Evolutionary conservation across 2,888 invertebrate species (phyloP).

Genomic region (Adelphocoris suturalis): DNA sequence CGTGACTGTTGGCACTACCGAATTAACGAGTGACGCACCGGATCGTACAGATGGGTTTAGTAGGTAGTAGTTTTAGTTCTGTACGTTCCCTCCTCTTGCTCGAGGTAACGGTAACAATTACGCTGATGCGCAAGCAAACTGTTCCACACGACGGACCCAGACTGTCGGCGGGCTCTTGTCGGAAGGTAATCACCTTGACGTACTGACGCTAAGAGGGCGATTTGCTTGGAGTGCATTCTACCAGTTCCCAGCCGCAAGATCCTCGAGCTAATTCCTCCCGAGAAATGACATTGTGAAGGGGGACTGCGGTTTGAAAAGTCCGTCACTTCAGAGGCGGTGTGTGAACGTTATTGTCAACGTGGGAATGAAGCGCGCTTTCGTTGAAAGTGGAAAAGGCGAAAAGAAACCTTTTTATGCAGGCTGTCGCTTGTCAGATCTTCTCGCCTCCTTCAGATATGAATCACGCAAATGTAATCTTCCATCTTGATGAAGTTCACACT

Average conservation of each 20-base stretch:
- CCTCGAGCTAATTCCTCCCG: too few relatives aligned
- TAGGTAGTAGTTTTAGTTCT: too few relatives aligned
- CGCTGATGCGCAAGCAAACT: background rate
- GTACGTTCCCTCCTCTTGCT: too few relatives aligned
- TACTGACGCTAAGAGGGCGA: background rate
- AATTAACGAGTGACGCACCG: too few relatives aligned
- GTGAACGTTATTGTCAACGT: constrained; percentile 5
- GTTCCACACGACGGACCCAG: background rate
- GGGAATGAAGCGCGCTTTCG: background rate
- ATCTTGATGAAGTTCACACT: background rate
- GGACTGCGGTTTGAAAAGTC: constrained; percentile 3
- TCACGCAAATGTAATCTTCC: background rate
- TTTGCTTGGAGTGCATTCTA: constrained; percentile 2
- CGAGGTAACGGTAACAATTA: background rate
- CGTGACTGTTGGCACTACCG: too few relatives aligned
- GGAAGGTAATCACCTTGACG: background rate
- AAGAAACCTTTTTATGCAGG: constrained; percentile 20
- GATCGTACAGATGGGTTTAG: too few relatives aligned
- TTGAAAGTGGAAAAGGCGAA: background rate
- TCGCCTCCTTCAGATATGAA: background rate
- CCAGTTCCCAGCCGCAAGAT: background rate
- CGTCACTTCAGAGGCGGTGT: background rate
- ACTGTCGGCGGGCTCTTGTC: background rate
- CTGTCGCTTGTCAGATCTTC: constrained; percentile 4
- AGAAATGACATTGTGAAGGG: too few relatives aligned